phyloP scores from a whole-genome alignment of 1,140 invertebrate genomes.

The Hycleus cichorii region DNA sequence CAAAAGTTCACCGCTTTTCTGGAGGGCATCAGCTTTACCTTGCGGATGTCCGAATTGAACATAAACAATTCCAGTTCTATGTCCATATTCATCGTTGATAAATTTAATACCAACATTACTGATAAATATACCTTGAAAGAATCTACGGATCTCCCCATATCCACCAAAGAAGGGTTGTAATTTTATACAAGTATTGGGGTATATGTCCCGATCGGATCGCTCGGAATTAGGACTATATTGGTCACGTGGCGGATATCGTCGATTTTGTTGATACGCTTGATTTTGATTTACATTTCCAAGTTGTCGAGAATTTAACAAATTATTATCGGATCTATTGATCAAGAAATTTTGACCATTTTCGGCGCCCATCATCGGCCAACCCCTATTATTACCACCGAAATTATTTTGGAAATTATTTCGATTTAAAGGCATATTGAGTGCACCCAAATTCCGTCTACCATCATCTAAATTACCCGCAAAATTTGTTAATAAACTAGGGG shows the following conservation, averaged over 20 bases:
- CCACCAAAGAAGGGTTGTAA: constrained; percentile 47
- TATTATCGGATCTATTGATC: background rate
- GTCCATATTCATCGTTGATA: constrained; percentile 70
- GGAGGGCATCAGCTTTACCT: constrained; percentile 62
- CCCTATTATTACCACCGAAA: background rate
- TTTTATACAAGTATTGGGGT: constrained; percentile 54
- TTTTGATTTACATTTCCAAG: constrained; percentile 11
- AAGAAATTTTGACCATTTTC: constrained; percentile 1
- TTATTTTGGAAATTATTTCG: background rate
- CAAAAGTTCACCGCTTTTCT: constrained; percentile 49
- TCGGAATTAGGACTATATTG: background rate
- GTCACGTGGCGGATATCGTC: background rate
- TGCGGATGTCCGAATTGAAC: constrained; percentile 64
- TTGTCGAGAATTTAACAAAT: background rate
- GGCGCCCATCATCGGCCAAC: constrained; percentile 1
- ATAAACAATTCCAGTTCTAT: constrained; percentile 69
- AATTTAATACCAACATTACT: constrained; percentile 78
- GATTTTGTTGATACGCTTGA: background rate
- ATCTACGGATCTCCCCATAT: constrained; percentile 72
- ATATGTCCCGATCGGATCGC: constrained; percentile 4
- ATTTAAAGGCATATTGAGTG: background rate
- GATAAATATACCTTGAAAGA: constrained; percentile 72
- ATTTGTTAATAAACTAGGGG: constrained; percentile 10
- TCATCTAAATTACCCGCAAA: constrained; percentile 16
- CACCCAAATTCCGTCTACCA: constrained; percentile 11